Conservation (phyloP, 1,140 invertebrate species). For the Agrypnia vestita region DNA sequence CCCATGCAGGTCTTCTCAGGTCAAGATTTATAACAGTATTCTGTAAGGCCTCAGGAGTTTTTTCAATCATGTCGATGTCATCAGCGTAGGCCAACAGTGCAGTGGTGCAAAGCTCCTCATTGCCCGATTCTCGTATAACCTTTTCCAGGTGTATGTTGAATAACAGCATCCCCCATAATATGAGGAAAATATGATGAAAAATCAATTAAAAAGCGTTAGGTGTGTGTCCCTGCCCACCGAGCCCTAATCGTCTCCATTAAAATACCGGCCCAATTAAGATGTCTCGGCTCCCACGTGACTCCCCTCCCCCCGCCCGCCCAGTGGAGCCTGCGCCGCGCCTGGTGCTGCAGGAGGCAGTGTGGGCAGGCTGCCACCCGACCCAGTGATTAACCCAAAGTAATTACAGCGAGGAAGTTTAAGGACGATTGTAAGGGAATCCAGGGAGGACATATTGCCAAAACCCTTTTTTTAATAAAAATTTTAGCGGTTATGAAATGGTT, state of each 20-base stretch:
- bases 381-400: constrained; percentile 40
- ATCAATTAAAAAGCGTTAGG: neutral
- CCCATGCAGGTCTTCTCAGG: no score
- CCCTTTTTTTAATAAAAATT: neutral
- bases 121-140: no score
- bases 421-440: constrained; percentile 16
- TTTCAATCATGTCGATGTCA: no score
- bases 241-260: constrained; percentile 33
- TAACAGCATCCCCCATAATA: no score
- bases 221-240: neutral
- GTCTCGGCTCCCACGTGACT: constrained; percentile 14
- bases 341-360: no score
- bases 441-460: neutral
- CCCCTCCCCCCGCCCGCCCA: neutral
- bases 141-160: no score
- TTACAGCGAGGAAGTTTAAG: constrained; percentile 27
- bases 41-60: no score
- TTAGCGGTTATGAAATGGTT: neutral
- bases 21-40: no score
- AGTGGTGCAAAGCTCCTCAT: no score
- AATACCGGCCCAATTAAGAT: constrained; percentile 35
- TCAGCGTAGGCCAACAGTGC: no score
- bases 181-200: neutral
- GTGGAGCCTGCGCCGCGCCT: no score
- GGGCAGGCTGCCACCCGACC: neutral